Evolutionary conservation across 2,797 vertebrate genomes (phyloP), one percentile per base, ranked within the genome.

Genomic region (Tenualosa ilisha): DNA sequence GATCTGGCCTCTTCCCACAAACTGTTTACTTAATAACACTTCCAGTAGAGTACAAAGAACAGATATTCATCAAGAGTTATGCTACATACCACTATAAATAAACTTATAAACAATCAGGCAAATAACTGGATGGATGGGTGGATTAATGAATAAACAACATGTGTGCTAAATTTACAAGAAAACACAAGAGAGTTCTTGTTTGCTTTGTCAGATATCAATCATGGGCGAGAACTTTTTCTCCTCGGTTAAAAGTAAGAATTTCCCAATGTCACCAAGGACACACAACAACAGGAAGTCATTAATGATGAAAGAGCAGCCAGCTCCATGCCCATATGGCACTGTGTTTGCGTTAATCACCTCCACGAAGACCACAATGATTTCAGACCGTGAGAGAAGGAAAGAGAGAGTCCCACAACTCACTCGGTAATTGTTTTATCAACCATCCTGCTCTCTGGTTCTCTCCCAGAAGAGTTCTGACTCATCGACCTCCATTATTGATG

Each of bases 341-440:
- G 3, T 72, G 13, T 37, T 72, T 79, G 37, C 15, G 40, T 7
- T 43, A 79, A 79, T 22, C 17, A 0, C 43, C 72, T 79, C 72
- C 65, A 40, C 3, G 65, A 12, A 40, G 31, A 31, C 26, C 65
- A 37, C 65, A 40, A 40, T 79, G 37, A 20, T 7, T 20, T 15
- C 22, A 15, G 40, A 22, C 17, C 72, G 40, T 79, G 72, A 79
- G 40, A 51, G 50, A 51, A 7, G 50, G 50, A 51, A 12, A 51
- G 46, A 51, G 50, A 79, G 37, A 7, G 68, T 68, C 26, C 2
- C 26, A 37, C 11, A 31, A 15, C 12, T 11, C 4, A 31, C 7
- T 40, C 7, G 17, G 72, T 79, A 79, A 79, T 79, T 79, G 72
- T 20, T 43, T 79, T 79, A 79, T 79, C 72, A 79, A 79, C 37